Evolutionary conservation across 2,888 invertebrate species (phyloP), one percentile per base, ranked within the genome.

Genomic region (Harpalus rufipes): DNA sequence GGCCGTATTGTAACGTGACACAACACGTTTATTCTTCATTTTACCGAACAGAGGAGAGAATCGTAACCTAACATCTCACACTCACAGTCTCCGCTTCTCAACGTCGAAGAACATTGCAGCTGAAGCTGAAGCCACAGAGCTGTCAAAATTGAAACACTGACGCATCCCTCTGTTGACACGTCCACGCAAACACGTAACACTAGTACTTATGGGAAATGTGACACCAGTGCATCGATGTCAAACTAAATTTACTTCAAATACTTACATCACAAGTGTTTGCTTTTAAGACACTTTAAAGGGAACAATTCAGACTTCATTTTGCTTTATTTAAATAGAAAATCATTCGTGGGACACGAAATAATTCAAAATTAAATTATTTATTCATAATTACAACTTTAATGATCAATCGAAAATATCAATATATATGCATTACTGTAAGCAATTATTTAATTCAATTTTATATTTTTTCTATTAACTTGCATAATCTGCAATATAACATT

Each of bases 121-220:
- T 59, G 16, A 59, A 1, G 16, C 12, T 12, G 39, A 8, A 74
- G 44, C 18, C 41, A 74, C 72, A 16, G 72, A 74, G 51, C 72
- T 74, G 44, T 74, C 72, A 74, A 16, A 74, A 74, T 68, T 74
- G 44, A 74, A 44, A 44, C 72, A 74, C 72, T 44, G 72, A 74
- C 72, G 32, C 41, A 74, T 72, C 72, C 72, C 72, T 16, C 1
- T 65, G 65, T 65, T 65, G 65, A 65, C 65, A 14, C 18, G 16
- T 41, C 18, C 72, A 8, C 41, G 14, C 44, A 74, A 18, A 68
- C 68, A 68, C 72, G 72, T 72, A 44, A 16, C 32, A 32, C 39
- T 7, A 21, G 21, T 14, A 56, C 78, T 78, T 78, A 78, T 25
- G 58, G 78, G 78, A 78, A 78, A 78, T 44, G 14, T 74, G 72